Evolutionary conservation across 2,113 vertebrate genomes (phyloP).

Genomic region (Xiphias gladius): DNA sequence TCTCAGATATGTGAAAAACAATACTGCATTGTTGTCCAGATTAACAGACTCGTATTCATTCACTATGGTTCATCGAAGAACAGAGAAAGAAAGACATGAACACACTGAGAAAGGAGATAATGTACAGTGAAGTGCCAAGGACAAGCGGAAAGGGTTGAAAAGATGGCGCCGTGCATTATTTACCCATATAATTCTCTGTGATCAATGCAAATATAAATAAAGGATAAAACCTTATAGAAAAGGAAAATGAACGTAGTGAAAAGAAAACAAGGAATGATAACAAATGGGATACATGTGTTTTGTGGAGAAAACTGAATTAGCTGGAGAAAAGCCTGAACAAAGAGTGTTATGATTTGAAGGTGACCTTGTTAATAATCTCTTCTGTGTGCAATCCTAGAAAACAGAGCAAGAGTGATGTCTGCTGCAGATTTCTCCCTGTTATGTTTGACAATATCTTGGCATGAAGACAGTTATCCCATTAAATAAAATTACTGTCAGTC

Average conservation of each 20-base stretch:
- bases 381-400: background rate
- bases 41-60: constrained; percentile 19
- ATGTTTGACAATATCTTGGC: constrained; percentile 4
- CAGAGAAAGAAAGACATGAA: background rate
- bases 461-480: constrained; percentile 23
- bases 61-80: background rate
- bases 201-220: constrained; percentile 9
- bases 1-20: constrained; percentile 27
- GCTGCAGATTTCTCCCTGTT: constrained; percentile 7
- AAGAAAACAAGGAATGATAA: background rate
- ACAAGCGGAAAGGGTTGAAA: background rate
- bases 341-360: constrained; percentile 5
- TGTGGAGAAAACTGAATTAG: background rate
- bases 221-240: background rate
- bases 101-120: constrained; percentile 17
- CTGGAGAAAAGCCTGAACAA: background rate
- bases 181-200: background rate
- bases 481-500: constrained; percentile 11
- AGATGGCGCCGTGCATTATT: background rate
- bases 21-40: constrained; percentile 41
- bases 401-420: constrained; percentile 1
- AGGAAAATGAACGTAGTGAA: background rate
- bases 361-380: constrained; percentile 8
- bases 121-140: background rate
- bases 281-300: background rate